Base-by-base conservation (phyloP, 2,888 invertebrate genomes). In the Brassicogethes aeneus region DNA sequence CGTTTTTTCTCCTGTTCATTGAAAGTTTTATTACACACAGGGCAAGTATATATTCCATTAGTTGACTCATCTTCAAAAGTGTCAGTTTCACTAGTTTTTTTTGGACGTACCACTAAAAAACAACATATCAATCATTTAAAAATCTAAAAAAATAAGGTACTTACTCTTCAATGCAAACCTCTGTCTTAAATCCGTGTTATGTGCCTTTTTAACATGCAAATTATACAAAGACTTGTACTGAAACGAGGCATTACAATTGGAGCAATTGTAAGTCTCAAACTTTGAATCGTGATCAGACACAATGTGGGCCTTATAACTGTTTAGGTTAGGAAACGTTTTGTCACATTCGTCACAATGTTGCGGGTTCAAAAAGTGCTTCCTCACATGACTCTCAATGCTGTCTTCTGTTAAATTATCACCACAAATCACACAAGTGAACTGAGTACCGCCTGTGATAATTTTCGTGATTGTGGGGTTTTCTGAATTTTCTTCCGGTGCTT, bases 21-120 rank as follows among this genome's bases (percentile, higher is more conserved):
- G 36, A 47, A 54, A n/a, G 43, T 37, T 34, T 42, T 35, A 8
- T 44, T 32, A 34, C 55, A 55, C 3, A 40, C 46, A 38, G 10
- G 15, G 34, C 43, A 48, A 29, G 37, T 37, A 10, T 23, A 23
- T 10, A 7, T 5, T 7, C 23, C 23, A 10, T 23, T 23, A 10
- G 10, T 10, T 5, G 23, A 10, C 10, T 7, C 23, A 10, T 23
- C 23, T 23, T 23, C 23, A 5, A 23, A 7, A 5, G n/a, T n/a
- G n/a, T 5, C 23, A 23, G 23, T 10, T 5, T 23, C 23, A 23
- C 23, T 10, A 23, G 23, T 23, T 42, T 36, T 16, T n/a, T 15
- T 17, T 36, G n/a, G 8, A 44, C 36, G 3, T 36, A 30, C 16
- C 29, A 32, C 14, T 40, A 36, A 15, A 42, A 36, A 5, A 30